phyloP scores from a whole-genome alignment of 2,113 vertebrate genomes.

The Climacteris rufus region DNA sequence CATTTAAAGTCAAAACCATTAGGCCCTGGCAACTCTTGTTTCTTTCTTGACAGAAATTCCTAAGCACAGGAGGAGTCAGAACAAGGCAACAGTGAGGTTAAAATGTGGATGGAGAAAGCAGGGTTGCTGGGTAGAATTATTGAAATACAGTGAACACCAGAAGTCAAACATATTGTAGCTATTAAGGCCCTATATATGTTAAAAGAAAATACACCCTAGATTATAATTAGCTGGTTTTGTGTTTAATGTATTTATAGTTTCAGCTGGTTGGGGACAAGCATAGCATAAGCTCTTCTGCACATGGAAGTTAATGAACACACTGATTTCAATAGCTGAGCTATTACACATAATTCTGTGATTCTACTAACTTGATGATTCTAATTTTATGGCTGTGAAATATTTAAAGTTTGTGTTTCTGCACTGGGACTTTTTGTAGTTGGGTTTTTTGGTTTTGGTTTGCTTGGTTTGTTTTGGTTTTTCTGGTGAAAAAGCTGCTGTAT shows the following conservation, averaged over 20 bases:
- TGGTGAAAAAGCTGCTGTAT: background rate
- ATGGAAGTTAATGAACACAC: background rate
- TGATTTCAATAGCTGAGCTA: background rate
- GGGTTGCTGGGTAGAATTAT: background rate
- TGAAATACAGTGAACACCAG: background rate
- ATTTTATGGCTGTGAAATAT: background rate
- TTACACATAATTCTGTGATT: background rate
- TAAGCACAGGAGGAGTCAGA: background rate
- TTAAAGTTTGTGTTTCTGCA: background rate
- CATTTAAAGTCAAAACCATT: background rate
- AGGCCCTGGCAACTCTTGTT: background rate
- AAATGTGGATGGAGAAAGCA: background rate
- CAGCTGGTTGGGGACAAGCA: background rate
- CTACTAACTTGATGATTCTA: background rate
- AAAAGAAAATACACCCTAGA: background rate
- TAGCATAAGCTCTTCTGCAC: background rate
- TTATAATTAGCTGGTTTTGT: background rate
- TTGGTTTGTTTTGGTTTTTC: background rate
- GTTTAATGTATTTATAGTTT: conserved; percentile 4
- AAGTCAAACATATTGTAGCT: background rate
- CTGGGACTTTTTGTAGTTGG: background rate
- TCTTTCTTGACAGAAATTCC: background rate
- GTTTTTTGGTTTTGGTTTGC: background rate
- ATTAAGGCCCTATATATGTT: background rate
- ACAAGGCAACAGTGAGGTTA: background rate